Base-by-base conservation (phyloP, 2,113 vertebrate genomes). In the Scophthalmus maximus region DNA sequence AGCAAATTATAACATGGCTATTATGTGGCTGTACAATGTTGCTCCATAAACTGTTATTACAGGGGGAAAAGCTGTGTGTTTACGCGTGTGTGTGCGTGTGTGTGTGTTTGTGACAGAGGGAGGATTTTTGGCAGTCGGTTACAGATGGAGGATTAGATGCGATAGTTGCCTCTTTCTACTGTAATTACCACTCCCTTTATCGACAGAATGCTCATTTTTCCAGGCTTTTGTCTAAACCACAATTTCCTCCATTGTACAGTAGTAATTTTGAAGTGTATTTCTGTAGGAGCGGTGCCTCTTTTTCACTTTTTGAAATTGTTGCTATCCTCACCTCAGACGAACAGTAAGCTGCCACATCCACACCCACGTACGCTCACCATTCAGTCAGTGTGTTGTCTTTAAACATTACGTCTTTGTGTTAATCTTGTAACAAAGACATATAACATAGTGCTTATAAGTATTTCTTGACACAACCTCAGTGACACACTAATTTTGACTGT, bases 1-100 rank as follows among this genome's bases (percentile, higher is more conserved):
- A 97, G 95, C 94, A 97, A 97, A 98, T 99, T 98, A 97, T 97
- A 97, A 98, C 95, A 92, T 93, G 93, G 94, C 96, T 93, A 96
- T 97, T 98, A 96, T 97, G 96, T 96, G 93, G 93, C 95, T 94
- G 92, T 95, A 96, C 96, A 96, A 95, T 96, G 95, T 96, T 96
- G 93, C 94, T 95, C 94, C 93, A 93, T 96, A 98, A 98, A 97
- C 96, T 94, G 95, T 96, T 97, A 97, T 98, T 98, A 96, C 94
- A 91, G 61, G 49, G 91, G 91, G 92, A 92, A 90, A 94, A 85
- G 94, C 94, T 95, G 95, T 96, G 95, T 96, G 94, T 94, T 49
- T 68, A 22, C 69, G 90, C 93, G 14, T 56, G 22, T 68, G 70
- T 50, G 71, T 52, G 75, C 46, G 25, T 38, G 59, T 29, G 29